These are phyloP conservation scores for Salarias fasciatus DNA, from an alignment of 2,797 vertebrate species.

Conservation along the genomic window DNA sequence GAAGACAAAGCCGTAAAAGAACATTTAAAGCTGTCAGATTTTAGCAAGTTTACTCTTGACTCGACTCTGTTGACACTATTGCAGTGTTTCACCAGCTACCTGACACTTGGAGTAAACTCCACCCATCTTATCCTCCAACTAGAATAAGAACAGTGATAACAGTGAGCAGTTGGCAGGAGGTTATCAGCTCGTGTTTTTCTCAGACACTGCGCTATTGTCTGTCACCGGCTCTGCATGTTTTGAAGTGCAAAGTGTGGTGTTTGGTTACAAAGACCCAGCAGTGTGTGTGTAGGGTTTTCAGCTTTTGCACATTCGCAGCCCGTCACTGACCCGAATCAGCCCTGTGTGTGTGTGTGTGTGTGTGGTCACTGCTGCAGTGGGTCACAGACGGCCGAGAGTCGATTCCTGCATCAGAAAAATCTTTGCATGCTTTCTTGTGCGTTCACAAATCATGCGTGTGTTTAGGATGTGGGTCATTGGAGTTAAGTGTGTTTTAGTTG, in stretches of 20 bases:
- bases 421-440: too few relatives aligned
- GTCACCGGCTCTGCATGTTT: slow-evolving; percentile 41
- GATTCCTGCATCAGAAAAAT: slow-evolving; percentile 20
- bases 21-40: too few relatives aligned
- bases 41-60: not conserved
- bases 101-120: slow-evolving; percentile 12
- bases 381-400: slow-evolving; percentile 13
- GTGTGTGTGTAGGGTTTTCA: slow-evolving; percentile 27
- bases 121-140: slow-evolving; percentile 11
- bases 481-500: slow-evolving; percentile 13
- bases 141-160: slow-evolving; percentile 24
- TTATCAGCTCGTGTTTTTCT: slow-evolving; percentile 44
- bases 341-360: slow-evolving; percentile 40
- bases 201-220: slow-evolving; percentile 1
- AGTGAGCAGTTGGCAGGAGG: slow-evolving; percentile 7
- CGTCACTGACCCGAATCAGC: slow-evolving; percentile 52
- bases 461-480: slow-evolving; percentile 14
- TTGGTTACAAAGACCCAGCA: slow-evolving; percentile 39
- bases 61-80: not conserved
- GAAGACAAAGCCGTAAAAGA: too few relatives aligned
- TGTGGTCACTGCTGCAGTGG: slow-evolving; percentile 27
- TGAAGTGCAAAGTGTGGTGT: slow-evolving; percentile 56
- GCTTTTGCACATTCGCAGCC: slow-evolving; percentile 41
- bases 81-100: slow-evolving; percentile 22
- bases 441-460: slow-evolving; percentile 1